Conservation (phyloP, 23 tunicate genomes). For the Halocynthia roretzi region DNA sequence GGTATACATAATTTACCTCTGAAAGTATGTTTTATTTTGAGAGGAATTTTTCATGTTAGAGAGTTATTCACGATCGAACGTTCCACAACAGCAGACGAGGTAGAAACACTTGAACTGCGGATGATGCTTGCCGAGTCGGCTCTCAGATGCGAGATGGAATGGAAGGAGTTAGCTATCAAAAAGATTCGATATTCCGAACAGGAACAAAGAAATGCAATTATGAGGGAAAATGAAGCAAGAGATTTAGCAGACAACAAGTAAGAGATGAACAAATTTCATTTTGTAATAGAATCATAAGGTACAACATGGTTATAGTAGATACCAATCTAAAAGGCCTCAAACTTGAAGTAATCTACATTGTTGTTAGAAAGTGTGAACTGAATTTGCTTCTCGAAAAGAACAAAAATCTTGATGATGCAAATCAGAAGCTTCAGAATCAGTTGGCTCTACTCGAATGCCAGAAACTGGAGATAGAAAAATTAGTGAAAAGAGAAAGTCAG, state of each 20-base stretch:
- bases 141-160: constrained; percentile 41
- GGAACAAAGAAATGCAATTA: constrained; percentile 58
- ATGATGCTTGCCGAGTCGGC: constrained; percentile 42
- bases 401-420: constrained; percentile 27
- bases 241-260: constrained; percentile 54
- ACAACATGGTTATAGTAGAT: not conserved
- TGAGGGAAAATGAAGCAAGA: constrained; percentile 33
- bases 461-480: constrained; percentile 39
- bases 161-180: constrained; percentile 62
- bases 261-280: not conserved
- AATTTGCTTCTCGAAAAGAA: constrained; percentile 2
- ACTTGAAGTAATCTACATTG: constrained; percentile 4
- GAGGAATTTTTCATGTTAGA: constrained; percentile 12
- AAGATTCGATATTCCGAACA: constrained; percentile 46
- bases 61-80: constrained; percentile 59
- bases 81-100: constrained; percentile 54
- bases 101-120: constrained; percentile 39
- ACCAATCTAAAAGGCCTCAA: not conserved
- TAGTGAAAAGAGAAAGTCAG: constrained; percentile 29
- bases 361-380: constrained; percentile 33
- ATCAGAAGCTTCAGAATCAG: constrained; percentile 34
- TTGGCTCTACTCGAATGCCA: constrained; percentile 30
- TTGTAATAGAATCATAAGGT: not conserved
- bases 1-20: too few relatives aligned
- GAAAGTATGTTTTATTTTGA: too few relatives aligned